Conservation (phyloP, 1,140 invertebrate species). For the Anagrus nilaparvatae region DNA sequence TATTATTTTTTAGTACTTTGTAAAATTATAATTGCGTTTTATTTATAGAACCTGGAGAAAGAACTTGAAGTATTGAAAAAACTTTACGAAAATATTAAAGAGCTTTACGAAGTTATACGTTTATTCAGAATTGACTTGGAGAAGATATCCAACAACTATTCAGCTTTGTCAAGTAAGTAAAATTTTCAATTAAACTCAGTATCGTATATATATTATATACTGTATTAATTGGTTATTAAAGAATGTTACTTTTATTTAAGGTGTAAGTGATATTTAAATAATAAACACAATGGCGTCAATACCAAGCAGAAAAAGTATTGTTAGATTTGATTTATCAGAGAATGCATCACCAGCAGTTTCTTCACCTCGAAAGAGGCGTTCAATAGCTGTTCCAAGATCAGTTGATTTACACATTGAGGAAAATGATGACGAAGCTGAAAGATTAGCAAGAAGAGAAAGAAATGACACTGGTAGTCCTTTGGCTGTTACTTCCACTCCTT, state of each 20-base stretch:
- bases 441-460: conserved; percentile 22
- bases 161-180: conserved; percentile 14
- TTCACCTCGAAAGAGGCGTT: conserved; percentile 23
- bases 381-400: conserved; percentile 13
- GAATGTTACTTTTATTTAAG: neutral
- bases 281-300: conserved; percentile 10
- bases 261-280: neutral
- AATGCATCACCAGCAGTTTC: conserved; percentile 10
- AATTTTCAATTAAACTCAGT: neutral
- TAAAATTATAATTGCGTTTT: neutral
- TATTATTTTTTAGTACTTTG: neutral
- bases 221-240: neutral
- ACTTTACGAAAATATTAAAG: conserved; percentile 19
- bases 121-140: conserved; percentile 24
- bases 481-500: neutral
- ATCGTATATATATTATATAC: neutral
- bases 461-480: neutral
- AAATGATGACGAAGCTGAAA: conserved; percentile 37
- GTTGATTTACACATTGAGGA: conserved; percentile 15
- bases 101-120: conserved; percentile 20
- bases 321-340: conserved; percentile 5
- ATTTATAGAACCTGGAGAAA: conserved; percentile 4
- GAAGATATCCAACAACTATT: conserved; percentile 23
- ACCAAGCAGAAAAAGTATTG: conserved; percentile 13
- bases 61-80: conserved; percentile 21